Conservation (phyloP, 1,140 invertebrate species). For the Tetramorium parvispinum region DNA sequence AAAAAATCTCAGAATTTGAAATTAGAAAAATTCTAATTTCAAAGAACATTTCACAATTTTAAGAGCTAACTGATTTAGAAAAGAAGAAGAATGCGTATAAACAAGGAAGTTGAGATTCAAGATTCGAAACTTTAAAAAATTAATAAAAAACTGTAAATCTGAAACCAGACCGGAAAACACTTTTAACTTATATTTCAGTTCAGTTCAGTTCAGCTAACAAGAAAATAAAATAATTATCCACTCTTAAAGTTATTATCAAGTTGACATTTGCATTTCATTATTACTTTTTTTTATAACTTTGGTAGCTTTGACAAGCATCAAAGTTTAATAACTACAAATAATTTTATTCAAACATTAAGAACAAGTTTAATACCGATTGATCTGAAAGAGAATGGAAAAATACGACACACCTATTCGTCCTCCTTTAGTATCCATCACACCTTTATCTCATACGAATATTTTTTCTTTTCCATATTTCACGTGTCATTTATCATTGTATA, state of each 20-base stretch:
- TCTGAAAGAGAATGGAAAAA: background rate
- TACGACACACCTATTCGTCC: background rate
- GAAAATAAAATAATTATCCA: background rate
- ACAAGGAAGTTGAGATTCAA: background rate
- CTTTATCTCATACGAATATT: background rate
- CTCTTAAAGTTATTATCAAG: background rate
- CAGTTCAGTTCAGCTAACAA: background rate
- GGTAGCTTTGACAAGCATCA: background rate
- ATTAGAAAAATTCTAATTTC: no score
- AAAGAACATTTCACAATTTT: background rate
- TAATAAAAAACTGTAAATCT: background rate
- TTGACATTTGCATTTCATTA: background rate
- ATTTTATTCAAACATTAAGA: background rate
- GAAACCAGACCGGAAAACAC: background rate
- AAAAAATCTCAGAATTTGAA: background rate
- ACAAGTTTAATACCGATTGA: background rate
- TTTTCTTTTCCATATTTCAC: background rate
- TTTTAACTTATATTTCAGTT: background rate
- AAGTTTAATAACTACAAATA: background rate
- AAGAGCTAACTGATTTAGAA: background rate
- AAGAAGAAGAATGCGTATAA: background rate
- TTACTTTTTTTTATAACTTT: background rate
- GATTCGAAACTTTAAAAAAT: background rate
- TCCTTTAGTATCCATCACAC: background rate
- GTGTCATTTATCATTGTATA: background rate